Evolutionary conservation across 2,113 vertebrate genomes (phyloP), one percentile per base, ranked within the genome.

Genomic region (Girardinichthys multiradiatus): DNA sequence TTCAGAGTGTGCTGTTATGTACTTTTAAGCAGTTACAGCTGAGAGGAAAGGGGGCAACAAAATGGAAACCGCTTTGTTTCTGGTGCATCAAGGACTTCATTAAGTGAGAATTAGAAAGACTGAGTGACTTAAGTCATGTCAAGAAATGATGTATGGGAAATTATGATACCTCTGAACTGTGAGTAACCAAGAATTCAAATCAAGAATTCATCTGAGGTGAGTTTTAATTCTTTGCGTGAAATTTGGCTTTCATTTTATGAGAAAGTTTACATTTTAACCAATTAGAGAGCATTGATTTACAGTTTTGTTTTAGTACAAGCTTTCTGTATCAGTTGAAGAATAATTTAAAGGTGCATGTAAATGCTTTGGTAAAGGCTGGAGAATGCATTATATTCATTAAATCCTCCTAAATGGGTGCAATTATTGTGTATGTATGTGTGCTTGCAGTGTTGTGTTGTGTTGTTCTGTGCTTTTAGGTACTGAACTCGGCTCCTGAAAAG

Each of bases 401-500:
- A 45, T 45, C 42, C 17, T 19, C 19, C 42, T 17, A 5, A 19
- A 17, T 19, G 42, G 17, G 42, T 19, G 19, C 19, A 45, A 45
- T 45, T 45, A 45, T 45, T 35, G 73, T 57, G 1, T 69, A 57
- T 59, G 35, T 70, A 19, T 68, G 28, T 69, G 54, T 72, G 31
- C 31, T 45, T 19, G 28, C 37, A 45, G 48, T 24, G 1, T 54
- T 24, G 1, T 54, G 48, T n/a, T 73, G 31, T 63, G 15, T 78
- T 77, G 74, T n/a, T 86, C 66, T 81, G 63, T 78, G 76, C 72
- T 89, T 81, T 83, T 42, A 68, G 76, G 58, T 64, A 64, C 68
- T 74, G 81, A 84, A 81, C 79, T 87, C 67, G 65, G 82, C 86
- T 90, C 79, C 66, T 91, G 76, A 84, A 87, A 86, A 90, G 88